Conservation (phyloP, 1,140 invertebrate genomes). For the Zophobas atratus region DNA sequence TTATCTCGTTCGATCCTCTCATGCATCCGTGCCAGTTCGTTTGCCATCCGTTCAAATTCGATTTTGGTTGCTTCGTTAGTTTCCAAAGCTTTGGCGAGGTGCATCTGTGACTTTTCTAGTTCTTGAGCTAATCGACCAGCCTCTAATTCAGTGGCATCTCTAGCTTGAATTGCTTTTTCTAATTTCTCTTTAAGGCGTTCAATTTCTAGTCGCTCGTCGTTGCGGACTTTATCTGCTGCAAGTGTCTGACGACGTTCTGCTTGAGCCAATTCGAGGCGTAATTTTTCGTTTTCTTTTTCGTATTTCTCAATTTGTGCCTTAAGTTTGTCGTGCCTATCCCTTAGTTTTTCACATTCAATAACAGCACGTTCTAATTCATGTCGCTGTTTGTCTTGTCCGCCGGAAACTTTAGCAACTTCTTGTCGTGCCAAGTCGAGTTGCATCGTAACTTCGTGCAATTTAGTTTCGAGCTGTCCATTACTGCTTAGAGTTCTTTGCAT, state of each 20-base stretch:
- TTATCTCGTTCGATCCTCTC: conserved; percentile 82
- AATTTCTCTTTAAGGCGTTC: conserved; percentile 88
- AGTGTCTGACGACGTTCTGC: conserved; percentile 77
- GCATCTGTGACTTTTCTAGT: conserved; percentile 87
- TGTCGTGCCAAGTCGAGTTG: conserved; percentile 85
- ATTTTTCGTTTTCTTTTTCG: conserved; percentile 82
- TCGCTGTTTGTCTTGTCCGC: conserved; percentile 83
- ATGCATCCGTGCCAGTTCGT: conserved; percentile 84
- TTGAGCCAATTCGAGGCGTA: conserved; percentile 79
- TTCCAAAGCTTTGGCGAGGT: conserved; percentile 86
- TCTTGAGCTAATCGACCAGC: conserved; percentile 88
- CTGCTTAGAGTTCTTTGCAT: conserved; percentile 78
- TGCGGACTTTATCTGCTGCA: conserved; percentile 74
- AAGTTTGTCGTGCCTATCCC: conserved; percentile 87
- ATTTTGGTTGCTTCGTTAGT: conserved; percentile 84
- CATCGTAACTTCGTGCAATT: conserved; percentile 83
- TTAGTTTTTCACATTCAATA: conserved; percentile 89
- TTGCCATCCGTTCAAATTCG: conserved; percentile 86
- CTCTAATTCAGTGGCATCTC: conserved; percentile 88
- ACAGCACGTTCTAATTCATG: conserved; percentile 83
- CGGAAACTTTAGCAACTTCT: conserved; percentile 81
- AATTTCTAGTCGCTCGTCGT: conserved; percentile 79
- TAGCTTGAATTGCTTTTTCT: conserved; percentile 85
- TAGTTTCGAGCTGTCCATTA: conserved; percentile 81
- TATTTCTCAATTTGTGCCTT: conserved; percentile 78